Evolutionary conservation across 1,140 invertebrate species (phyloP).

Genomic region (Phymorhynchus buccinoides): DNA sequence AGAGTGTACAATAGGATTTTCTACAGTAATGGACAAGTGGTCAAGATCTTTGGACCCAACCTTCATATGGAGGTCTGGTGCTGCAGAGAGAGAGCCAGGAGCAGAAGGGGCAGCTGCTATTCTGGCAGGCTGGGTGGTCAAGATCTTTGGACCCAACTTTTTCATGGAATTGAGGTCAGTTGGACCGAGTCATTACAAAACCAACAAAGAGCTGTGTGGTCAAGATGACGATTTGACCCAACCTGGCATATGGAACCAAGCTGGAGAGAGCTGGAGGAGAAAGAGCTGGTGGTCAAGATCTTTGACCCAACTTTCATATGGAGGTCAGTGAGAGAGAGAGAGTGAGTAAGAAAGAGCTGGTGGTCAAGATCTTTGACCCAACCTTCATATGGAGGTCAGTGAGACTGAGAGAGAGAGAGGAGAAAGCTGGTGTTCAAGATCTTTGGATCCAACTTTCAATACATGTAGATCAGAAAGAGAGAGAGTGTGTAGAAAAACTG

Average conservation of each 20-base stretch:
- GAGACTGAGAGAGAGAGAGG: too few species aligned
- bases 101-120: too few species aligned
- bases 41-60: slow-evolving; percentile 96
- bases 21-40: slow-evolving; percentile 75
- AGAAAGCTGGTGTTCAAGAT: too few species aligned
- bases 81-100: neutral
- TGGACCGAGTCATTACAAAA: too few species aligned
- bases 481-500: too few species aligned
- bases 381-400: slow-evolving; percentile 91
- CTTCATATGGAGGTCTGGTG: slow-evolving; percentile 88
- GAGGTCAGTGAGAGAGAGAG: slow-evolving; percentile 78
- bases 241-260: slow-evolving; percentile 80
- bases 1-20: neutral
- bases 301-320: slow-evolving; percentile 96
- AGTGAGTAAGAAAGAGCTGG: slow-evolving; percentile 73
- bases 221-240: neutral
- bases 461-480: too few species aligned
- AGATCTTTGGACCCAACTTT: too few species aligned
- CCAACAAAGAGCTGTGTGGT: neutral
- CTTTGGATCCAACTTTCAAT: too few species aligned
- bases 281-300: slow-evolving; percentile 93
- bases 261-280: slow-evolving; percentile 90
- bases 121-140: too few species aligned
- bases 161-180: too few species aligned
- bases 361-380: slow-evolving; percentile 95